These are phyloP conservation scores for Anguilla rostrata DNA, from an alignment of 2,113 vertebrate genomes.

Conservation along the genomic window DNA sequence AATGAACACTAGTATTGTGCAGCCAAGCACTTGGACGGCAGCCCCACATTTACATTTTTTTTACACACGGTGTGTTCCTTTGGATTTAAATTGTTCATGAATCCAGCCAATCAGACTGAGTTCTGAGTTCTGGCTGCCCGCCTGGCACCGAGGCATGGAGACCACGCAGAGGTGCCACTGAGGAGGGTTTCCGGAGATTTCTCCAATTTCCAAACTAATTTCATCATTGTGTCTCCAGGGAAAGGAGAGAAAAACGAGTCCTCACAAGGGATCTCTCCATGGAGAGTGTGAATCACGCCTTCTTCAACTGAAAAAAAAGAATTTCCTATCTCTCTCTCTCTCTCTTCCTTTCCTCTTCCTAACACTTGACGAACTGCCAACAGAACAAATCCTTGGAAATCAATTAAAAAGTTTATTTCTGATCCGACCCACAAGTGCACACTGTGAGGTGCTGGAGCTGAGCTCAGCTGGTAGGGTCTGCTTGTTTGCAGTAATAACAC, in stretches of 20 bases:
- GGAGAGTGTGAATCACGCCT: not conserved
- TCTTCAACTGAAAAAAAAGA: not conserved
- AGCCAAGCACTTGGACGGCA: not conserved
- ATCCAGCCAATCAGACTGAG: not conserved
- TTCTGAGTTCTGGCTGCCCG: not conserved
- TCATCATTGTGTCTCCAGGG: not conserved
- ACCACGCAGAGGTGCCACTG: not conserved
- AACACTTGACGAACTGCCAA: not conserved
- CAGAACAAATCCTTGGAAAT: no score
- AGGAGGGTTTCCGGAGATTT: not conserved
- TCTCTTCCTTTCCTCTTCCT: no score
- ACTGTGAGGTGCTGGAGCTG: no score
- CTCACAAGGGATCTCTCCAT: not conserved
- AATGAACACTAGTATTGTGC: not conserved
- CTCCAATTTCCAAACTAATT: not conserved
- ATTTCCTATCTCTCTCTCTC: not conserved
- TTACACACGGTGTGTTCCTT: not conserved
- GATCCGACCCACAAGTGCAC: no score
- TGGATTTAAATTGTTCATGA: not conserved
- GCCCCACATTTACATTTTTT: not conserved
- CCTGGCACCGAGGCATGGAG: not conserved
- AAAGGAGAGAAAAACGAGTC: not conserved
- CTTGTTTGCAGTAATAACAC: no score
- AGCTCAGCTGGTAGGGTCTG: no score
- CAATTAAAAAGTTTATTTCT: no score